Base-by-base conservation (phyloP, 2,888 invertebrate genomes). In the Phragmatobia fuliginosa region DNA sequence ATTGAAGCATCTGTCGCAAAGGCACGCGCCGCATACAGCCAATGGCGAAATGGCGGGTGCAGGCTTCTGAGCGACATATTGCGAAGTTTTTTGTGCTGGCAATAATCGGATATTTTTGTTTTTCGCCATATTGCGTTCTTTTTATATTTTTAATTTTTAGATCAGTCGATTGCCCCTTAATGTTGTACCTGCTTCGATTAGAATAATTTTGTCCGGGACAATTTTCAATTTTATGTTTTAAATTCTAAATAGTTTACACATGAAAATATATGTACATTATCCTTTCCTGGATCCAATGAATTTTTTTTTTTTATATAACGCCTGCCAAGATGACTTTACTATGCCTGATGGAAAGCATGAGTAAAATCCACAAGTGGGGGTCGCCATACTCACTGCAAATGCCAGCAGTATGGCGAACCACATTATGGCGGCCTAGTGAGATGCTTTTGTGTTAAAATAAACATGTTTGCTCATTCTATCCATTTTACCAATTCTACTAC, bases 11-110 rank as follows among this genome's bases (percentile, higher is more conserved):
- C 85, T 86, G 87, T 79, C 80, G 73, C 71, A 32, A 58, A 81
- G 88, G 83, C 88, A 87, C 88, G 87, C 86, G 87, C 83, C 83
- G 84, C 82, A 80, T 84, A 70, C 82, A 76, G 72, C 85, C 81
- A 82, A 80, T 82, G 68, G 75, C 65, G 62, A 74, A 59, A 72
- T 62, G 59, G 66, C 73, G 71, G 65, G 67, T 67, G 77, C 69
- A 66, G 36, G 67, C 71, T 72, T 65, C 68, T 61, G 64, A 64
- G 56, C 68, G 62, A 68, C 78, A 75, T 80, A 75, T 72, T 80
- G 80, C 60, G 8, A 66, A 36, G 65, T 58, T 72, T 76, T 59
- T 58, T 32, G 65, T 65, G 28, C 56, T 11, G 63, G 58, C 64
- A 63, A n/a, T 63, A 33, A 60, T 25, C 56, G 32, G 25, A 49